A percentile compares a stretch with the other conserved stretches of the same genome.
phyloP scores from a whole-genome alignment of 2,888 invertebrate species.

The Leucoptera coffeella region DNA sequence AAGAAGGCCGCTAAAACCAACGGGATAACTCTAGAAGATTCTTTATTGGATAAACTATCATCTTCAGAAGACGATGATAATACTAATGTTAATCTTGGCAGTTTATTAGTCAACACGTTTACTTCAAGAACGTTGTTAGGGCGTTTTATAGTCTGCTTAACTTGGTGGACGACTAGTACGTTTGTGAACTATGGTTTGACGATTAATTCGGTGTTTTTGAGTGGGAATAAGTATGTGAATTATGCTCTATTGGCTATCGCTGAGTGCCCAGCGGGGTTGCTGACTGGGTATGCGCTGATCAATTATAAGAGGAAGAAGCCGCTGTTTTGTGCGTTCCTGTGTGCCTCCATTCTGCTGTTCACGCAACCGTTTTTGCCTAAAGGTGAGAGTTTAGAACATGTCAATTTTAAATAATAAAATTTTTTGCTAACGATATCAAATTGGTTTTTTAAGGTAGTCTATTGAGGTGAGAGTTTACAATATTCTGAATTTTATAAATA shows the following conservation, averaged over 20 bases:
- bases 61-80: constrained; percentile 2
- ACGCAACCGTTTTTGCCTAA: constrained; percentile 34
- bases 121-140: constrained; percentile 18
- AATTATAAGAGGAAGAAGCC: constrained; percentile 37
- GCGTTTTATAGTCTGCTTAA: constrained; percentile 22
- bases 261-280: constrained; percentile 42
- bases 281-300: constrained; percentile 34
- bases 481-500: no score
- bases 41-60: constrained; percentile 1
- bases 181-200: constrained; percentile 65
- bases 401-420: no score
- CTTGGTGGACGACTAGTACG: constrained; percentile 42
- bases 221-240: no score
- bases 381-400: no score
- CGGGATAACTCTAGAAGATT: constrained; percentile 6
- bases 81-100: background rate
- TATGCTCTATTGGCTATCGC: constrained; percentile 52
- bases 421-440: no score
- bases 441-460: no score
- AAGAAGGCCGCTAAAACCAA: constrained; percentile 34
- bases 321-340: constrained; percentile 41
- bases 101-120: constrained; percentile 16
- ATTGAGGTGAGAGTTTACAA: no score
- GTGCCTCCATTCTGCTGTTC: constrained; percentile 37
- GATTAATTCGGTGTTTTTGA: constrained; percentile 57